These are phyloP conservation scores for Gulo gulo DNA, from an alignment of 2,113 vertebrate species.

Conservation along the genomic window DNA sequence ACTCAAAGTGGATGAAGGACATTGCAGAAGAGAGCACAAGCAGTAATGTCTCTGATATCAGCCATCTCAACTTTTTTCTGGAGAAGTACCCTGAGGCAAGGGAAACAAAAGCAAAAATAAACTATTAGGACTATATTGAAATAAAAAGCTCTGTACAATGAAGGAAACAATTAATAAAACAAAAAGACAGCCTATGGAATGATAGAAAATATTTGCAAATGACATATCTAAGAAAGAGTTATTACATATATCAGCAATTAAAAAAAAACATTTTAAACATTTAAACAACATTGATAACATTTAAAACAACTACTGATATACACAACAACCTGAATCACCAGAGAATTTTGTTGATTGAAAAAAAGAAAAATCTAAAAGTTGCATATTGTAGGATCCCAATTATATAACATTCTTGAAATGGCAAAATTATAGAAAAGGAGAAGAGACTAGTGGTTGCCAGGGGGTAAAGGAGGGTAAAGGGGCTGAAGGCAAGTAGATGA, in stretches of 20 bases:
- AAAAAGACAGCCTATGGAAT: neutral
- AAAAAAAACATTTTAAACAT: neutral
- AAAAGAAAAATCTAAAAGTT: neutral
- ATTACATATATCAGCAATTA: neutral
- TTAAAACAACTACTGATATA: neutral
- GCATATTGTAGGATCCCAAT: neutral
- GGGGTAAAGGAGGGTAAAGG: neutral
- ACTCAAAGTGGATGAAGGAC: neutral
- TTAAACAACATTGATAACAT: neutral
- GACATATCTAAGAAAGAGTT: neutral
- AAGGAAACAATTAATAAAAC: neutral
- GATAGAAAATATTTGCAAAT: neutral
- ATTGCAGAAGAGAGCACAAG: neutral
- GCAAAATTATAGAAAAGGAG: neutral
- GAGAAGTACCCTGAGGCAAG: neutral
- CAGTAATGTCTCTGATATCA: neutral
- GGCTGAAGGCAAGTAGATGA: too few relatives aligned
- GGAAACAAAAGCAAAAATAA: too few relatives aligned
- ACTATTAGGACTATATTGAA: neutral
- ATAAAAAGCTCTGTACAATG: neutral
- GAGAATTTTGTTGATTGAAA: neutral
- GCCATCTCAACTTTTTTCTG: neutral
- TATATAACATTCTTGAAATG: neutral
- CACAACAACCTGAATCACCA: neutral
- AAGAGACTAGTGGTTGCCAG: neutral